Evolutionary conservation across 2,888 invertebrate species (phyloP), one percentile per base, ranked within the genome.

Genomic region (Stictocephala bisonia): DNA sequence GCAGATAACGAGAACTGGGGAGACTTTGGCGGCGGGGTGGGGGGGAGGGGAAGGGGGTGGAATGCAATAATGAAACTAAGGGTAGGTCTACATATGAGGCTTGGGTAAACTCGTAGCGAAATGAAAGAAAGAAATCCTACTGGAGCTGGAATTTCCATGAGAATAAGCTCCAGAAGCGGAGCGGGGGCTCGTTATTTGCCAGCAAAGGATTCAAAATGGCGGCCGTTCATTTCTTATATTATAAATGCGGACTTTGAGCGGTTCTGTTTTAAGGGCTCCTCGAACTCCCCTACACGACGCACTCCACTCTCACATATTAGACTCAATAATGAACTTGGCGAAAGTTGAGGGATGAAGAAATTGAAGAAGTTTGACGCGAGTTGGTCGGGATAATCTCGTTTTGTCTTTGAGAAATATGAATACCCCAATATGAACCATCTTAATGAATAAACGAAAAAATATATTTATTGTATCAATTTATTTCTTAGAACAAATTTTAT

Each of bases 191-290:
- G 73, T 73, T 73, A 73, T 73, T 73, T 73, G 73, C 70, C 44
- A 70, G 73, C 53, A 73, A 73, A 73, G 73, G 73, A 73, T 70
- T 73, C 73, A 73, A 73, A 68, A 73, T 73, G 73, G 73, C 73
- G 70, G 40, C 58, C 70, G 73, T 73, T 73, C 73, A 70, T 73
- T 73, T 73, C 73, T 73, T 73, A 64, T 68, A 73, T 73, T 73
- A 73, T 68, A 70, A 51, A 73, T 73, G 73, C 73, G 53, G 53
- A 51, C 72, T 72, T 44, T 64, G 64, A 41, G 64, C 22, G 27
- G 64, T 44, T 44, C 44, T 64, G 64, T 64, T 64, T 64, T 64
- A 64, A 64, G 64, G 64, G 27, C 22, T 44, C 60, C 40, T 40
- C 18, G 15, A 7, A 60, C n/a, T 3, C 56, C 56, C 64, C 13